These are phyloP conservation scores for Rhagophthalmus giganteus DNA, from an alignment of 2,888 invertebrate genomes.

Conservation along the genomic window DNA sequence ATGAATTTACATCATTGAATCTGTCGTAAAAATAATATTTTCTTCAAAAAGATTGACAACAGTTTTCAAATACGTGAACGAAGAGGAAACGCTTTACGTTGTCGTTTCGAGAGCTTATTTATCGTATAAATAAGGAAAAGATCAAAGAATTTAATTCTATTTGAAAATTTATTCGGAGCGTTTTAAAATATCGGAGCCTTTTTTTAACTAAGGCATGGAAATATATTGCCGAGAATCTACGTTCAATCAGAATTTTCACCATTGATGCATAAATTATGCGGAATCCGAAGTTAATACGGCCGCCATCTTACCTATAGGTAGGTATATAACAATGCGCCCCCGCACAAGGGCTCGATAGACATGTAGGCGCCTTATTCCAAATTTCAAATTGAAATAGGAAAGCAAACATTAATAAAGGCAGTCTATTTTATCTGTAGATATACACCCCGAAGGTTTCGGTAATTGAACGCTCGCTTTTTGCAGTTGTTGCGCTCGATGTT, in stretches of 20 bases:
- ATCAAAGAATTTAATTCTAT: conserved; percentile 24
- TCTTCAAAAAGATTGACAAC: conserved; percentile 24
- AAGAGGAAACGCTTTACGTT: conserved; percentile 13
- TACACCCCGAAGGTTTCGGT: conserved; percentile 7
- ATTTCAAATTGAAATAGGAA: too few relatives aligned
- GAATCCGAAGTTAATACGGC: too few relatives aligned
- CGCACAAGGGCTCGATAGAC: too few relatives aligned
- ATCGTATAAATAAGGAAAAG: conserved; percentile 23
- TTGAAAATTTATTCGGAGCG: conserved; percentile 12
- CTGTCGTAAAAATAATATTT: conserved; percentile 20
- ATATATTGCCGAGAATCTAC: background rate
- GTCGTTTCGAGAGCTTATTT: conserved; percentile 16
- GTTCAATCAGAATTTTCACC: background rate
- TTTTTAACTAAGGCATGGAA: background rate
- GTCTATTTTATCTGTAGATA: conserved; percentile 10
- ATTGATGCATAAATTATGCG: background rate
- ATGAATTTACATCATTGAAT: conserved; percentile 23
- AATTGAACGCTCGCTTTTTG: conserved; percentile 11
- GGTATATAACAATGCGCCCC: too few relatives aligned
- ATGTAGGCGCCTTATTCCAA: too few relatives aligned
- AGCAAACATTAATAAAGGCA: conserved; percentile 13
- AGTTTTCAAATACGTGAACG: conserved; percentile 16
- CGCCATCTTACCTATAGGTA: too few relatives aligned
- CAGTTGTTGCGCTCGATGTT: conserved; percentile 4
- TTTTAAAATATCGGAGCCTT: conserved; percentile 8